Percentiles rank a stretch among this genome's conserved stretches.
Evolutionary conservation across 2,888 invertebrate species (phyloP).

Genomic region (Ophion ventricosus): DNA sequence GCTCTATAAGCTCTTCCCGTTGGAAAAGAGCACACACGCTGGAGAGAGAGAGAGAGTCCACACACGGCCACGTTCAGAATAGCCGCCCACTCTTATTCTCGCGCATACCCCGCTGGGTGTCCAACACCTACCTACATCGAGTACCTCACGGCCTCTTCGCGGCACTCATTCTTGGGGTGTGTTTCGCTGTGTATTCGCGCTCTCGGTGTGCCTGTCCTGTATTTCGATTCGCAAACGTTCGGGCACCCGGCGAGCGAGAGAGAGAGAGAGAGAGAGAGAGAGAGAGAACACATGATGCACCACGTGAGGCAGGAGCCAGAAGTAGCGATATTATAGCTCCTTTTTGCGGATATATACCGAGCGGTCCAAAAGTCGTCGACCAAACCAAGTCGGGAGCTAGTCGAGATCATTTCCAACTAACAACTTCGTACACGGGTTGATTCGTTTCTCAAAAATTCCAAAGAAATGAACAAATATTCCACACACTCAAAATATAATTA

Average conservation of each 20-base stretch:
- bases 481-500: too few species aligned
- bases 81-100: slow-evolving; percentile 78
- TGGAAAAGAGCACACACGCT: slow-evolving; percentile 21
- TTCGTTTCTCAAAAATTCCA: too few species aligned
- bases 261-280: slow-evolving; percentile 2
- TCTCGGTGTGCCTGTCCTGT: slow-evolving; percentile 4
- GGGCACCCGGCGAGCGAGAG: slow-evolving; percentile 59
- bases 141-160: slow-evolving; percentile 53
- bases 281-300: slow-evolving; percentile 65
- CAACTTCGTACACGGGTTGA: too few species aligned
- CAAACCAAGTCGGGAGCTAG: too few species aligned
- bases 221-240: slow-evolving; percentile 69
- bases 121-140: slow-evolving; percentile 81
- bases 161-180: slow-evolving; percentile 42
- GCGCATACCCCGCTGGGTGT: slow-evolving; percentile 81
- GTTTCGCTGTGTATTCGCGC: slow-evolving; percentile 40
- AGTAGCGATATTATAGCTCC: slow-evolving; percentile 46
- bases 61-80: slow-evolving; percentile 57
- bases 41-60: too few species aligned
- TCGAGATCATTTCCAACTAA: too few species aligned
- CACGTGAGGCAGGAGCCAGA: slow-evolving; percentile 69
- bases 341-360: slow-evolving; percentile 3
- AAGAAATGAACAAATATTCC: too few species aligned
- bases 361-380: too few species aligned
- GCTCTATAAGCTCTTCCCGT: slow-evolving; percentile 7